Evolutionary conservation across 2,113 vertebrate species (phyloP).

Genomic region (Chionomys nivalis): DNA sequence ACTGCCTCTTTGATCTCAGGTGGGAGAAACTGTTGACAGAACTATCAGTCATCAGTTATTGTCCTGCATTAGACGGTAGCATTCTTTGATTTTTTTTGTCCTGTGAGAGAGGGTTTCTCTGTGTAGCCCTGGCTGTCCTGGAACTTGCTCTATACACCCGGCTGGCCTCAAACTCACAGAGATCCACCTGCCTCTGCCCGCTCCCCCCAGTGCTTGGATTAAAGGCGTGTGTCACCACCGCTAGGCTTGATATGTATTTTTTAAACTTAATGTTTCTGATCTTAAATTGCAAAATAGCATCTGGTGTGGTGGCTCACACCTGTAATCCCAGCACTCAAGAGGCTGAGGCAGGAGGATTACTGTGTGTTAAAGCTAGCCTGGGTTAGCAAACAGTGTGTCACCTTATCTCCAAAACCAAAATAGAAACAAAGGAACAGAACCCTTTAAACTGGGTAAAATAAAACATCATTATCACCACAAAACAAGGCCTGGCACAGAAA

Average conservation of each 20-base stretch:
- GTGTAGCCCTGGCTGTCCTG: background rate
- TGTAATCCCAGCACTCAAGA: background rate
- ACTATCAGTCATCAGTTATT: background rate
- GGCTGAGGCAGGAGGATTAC: background rate
- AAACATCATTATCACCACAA: background rate
- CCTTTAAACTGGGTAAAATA: background rate
- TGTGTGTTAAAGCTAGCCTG: background rate
- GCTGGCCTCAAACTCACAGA: background rate
- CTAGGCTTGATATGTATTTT: background rate
- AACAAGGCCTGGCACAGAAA: background rate
- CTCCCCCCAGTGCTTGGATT: background rate
- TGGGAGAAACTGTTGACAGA: background rate
- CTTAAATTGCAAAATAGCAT: background rate
- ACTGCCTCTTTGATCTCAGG: conserved; percentile 12
- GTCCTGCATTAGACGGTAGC: background rate
- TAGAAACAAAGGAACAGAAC: background rate
- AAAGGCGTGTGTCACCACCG: background rate
- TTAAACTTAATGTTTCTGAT: background rate
- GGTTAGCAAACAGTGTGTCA: background rate
- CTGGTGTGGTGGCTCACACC: background rate
- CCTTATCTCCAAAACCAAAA: background rate
- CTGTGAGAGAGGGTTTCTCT: background rate
- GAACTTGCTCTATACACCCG: background rate
- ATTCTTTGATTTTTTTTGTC: background rate
- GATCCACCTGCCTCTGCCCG: background rate